Conservation (phyloP, 1,140 invertebrate species). For the Periplaneta americana region DNA sequence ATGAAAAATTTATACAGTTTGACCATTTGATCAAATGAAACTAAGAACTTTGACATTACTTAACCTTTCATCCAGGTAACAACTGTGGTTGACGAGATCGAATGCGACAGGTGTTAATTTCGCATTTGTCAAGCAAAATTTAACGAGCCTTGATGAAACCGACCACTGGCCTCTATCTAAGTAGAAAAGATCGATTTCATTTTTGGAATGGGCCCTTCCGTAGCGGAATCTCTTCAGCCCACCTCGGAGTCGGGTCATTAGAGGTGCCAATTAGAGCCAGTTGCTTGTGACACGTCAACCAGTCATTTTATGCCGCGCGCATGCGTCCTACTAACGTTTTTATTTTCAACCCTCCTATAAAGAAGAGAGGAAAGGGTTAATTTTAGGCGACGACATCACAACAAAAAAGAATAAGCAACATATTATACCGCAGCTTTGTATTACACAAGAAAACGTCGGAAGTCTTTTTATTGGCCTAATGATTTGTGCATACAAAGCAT, state of each 20-base stretch:
- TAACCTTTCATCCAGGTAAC: no score
- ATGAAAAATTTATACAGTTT: no score
- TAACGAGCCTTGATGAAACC: no score
- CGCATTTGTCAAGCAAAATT: no score
- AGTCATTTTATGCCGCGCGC: background rate
- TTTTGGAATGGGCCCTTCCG: no score
- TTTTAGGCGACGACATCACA: background rate
- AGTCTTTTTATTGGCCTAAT: background rate
- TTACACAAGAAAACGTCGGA: background rate
- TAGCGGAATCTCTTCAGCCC: no score
- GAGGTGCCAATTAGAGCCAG: background rate
- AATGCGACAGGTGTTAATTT: no score
- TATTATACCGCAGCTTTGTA: background rate
- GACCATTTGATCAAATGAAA: no score
- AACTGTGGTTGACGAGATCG: no score
- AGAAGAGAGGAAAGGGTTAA: background rate
- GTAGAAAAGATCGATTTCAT: no score
- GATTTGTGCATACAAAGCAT: background rate
- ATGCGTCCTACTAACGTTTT: background rate
- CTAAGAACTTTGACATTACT: no score
- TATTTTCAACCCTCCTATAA: background rate
- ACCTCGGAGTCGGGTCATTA: background rate
- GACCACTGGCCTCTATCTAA: no score
- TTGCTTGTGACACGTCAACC: background rate
- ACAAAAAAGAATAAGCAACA: background rate